Percentiles rank a stretch among this genome's conserved stretches.
phyloP scores from a whole-genome alignment of 2,888 invertebrate genomes.

The Odontothrips loti region DNA sequence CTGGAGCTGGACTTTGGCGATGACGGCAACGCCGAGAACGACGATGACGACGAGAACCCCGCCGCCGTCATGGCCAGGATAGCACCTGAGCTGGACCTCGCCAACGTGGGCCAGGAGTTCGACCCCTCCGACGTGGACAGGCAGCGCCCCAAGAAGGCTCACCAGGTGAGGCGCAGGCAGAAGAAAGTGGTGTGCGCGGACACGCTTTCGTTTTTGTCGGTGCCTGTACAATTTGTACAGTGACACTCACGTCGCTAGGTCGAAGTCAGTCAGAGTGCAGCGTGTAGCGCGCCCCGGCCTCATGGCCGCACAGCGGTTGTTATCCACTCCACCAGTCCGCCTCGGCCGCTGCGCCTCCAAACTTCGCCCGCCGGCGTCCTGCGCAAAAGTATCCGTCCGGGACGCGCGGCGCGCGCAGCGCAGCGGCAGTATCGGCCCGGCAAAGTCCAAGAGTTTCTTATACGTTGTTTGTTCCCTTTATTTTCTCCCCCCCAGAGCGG shows the following conservation, averaged over 20 bases:
- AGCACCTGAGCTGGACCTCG: slow-evolving; percentile 60
- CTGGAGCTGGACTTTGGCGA: slow-evolving; percentile 82
- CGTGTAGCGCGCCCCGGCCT: not conserved
- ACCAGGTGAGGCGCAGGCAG: slow-evolving; percentile 35
- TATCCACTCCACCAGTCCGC: not conserved
- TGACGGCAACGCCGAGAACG: slow-evolving; percentile 61
- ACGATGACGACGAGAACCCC: slow-evolving; percentile 44
- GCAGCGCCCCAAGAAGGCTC: slow-evolving; percentile 51
- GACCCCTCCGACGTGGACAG: slow-evolving; percentile 66
- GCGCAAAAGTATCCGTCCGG: not conserved
- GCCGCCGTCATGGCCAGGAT: slow-evolving; percentile 54
- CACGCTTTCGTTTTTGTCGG: too few relatives aligned
- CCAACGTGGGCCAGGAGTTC: slow-evolving; percentile 67
- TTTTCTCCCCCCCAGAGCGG: not conserved
- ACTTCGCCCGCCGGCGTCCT: not conserved
- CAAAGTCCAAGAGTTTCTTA: slow-evolving; percentile 25
- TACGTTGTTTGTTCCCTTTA: not conserved
- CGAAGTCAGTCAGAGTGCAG: not conserved
- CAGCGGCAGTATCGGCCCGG: slow-evolving; percentile 16
- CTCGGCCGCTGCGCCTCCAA: not conserved
- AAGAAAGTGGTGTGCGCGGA: not conserved
- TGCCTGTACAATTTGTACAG: too few relatives aligned
- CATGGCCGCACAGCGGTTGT: not conserved
- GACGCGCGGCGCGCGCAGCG: not conserved
- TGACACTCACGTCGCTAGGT: too few relatives aligned